These are phyloP conservation scores for Nephrotoma appendiculata DNA, from an alignment of 2,888 invertebrate genomes.

Conservation along the genomic window DNA sequence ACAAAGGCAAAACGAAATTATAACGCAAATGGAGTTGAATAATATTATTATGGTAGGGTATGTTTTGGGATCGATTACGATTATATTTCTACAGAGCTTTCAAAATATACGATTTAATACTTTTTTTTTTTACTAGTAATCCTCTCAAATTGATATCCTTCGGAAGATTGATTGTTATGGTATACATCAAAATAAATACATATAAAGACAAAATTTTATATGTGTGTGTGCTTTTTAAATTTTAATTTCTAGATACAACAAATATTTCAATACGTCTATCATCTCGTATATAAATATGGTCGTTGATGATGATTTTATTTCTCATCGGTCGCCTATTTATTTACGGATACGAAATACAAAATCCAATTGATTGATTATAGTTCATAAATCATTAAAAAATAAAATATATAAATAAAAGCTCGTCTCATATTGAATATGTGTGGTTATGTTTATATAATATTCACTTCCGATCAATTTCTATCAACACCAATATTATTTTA, in stretches of 20 bases:
- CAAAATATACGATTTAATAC: not conserved
- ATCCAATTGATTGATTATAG: not conserved
- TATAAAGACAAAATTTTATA: too few relatives aligned
- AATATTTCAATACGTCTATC: not conserved
- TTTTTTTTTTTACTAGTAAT: not conserved
- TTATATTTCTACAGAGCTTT: not conserved
- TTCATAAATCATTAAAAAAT: not conserved
- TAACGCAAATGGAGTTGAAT: too few relatives aligned
- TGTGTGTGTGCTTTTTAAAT: not conserved
- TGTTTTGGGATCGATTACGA: too few relatives aligned
- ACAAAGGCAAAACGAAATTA: not conserved
- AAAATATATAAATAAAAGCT: not conserved
- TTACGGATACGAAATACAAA: not conserved
- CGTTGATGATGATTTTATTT: not conserved
- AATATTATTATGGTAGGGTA: too few relatives aligned
- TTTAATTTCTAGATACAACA: not conserved
- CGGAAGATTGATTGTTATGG: not conserved
- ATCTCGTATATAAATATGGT: not conserved
- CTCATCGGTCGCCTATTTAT: not conserved
- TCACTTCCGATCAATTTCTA: too few relatives aligned
- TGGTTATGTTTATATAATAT: too few relatives aligned
- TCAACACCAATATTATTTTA: too few relatives aligned
- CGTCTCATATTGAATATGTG: not conserved
- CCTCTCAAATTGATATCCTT: not conserved
- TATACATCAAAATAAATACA: not conserved